Evolutionary conservation across 2,797 vertebrate species (phyloP), one percentile per base, ranked within the genome.

Genomic region (Ara ararauna): DNA sequence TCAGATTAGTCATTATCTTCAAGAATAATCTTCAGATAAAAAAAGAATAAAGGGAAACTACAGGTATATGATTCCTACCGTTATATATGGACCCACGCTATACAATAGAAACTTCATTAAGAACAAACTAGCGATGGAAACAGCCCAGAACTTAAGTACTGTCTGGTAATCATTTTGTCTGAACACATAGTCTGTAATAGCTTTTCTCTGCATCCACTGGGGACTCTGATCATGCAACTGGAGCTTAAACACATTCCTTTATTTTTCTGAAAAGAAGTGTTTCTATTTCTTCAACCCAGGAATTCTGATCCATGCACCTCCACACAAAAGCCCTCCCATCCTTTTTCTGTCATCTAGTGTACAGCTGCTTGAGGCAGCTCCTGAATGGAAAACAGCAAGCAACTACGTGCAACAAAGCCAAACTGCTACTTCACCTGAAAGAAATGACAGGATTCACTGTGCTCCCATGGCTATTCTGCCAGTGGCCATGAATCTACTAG

Each of bases 131-230:
- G 44, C 70, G 86, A 81, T 38, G 82, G 74, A 94, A 96, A 90
- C 24, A 56, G 70, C 82, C 70, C 77, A 91, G 83, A 88, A 76
- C 23, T 78, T 48, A 51, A 91, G 73, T 24, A 75, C 47, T 67
- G 74, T 73, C 91, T 95, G 93, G 93, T 76, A 93, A 86, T 84
- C 18, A 91, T 91, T 91, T 85, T 68, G 79, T 66, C 77, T 93
- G 87, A 93, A 77, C 56, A 38, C 67, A 60, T 4, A 29, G 60
- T 67, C 60, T 75, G 64, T 64, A 92, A 89, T 3, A 94, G 87
- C 64, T 79, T 94, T 88, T 76, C 87, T 87, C 14, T 88, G 60
- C 66, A 91, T 78, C 30, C 91, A 73, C 91, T 53, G 77, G 95
- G 90, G 70, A 94, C 54, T 70, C 83, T 19, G 48, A 87, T 75